Conservation (phyloP, 2,888 invertebrate species). For the Brachyopa scutellaris region DNA sequence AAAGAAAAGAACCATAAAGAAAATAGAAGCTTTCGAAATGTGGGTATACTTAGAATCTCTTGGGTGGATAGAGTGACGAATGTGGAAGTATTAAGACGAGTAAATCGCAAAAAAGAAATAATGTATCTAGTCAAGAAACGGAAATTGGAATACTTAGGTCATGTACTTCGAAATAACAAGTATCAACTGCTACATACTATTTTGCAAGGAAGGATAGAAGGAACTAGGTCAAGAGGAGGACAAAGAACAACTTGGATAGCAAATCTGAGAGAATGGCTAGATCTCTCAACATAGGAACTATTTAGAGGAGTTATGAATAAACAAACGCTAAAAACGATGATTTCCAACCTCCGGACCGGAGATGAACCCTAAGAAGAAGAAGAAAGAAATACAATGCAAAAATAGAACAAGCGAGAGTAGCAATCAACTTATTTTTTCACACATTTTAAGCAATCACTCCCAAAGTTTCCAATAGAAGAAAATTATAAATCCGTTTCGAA, state of each 20-base stretch:
- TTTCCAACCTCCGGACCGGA: not conserved
- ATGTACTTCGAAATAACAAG: too few species aligned
- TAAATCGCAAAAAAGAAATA: not conserved
- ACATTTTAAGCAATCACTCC: too few species aligned
- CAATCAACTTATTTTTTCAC: too few species aligned
- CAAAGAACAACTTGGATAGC: constrained; percentile 1
- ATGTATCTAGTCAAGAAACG: not conserved
- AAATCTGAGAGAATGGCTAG: constrained; percentile 3
- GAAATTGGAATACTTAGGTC: too few species aligned
- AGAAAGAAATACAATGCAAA: too few species aligned
- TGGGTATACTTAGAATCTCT: not conserved
- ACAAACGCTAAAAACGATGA: not conserved
- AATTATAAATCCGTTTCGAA: too few species aligned
- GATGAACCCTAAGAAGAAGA: too few species aligned
- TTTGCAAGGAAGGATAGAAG: not conserved
- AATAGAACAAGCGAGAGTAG: too few species aligned
- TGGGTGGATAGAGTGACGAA: not conserved
- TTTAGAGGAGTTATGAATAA: constrained; percentile 12
- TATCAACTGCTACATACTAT: too few species aligned
- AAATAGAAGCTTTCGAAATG: constrained; percentile 13
- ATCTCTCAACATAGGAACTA: constrained; percentile 1
- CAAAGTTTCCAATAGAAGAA: too few species aligned
- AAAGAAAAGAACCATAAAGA: not conserved
- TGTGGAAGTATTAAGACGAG: not conserved
- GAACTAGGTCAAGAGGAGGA: not conserved